Conservation (phyloP, 1,140 invertebrate genomes). For the Panagrolaimus sp. region DNA sequence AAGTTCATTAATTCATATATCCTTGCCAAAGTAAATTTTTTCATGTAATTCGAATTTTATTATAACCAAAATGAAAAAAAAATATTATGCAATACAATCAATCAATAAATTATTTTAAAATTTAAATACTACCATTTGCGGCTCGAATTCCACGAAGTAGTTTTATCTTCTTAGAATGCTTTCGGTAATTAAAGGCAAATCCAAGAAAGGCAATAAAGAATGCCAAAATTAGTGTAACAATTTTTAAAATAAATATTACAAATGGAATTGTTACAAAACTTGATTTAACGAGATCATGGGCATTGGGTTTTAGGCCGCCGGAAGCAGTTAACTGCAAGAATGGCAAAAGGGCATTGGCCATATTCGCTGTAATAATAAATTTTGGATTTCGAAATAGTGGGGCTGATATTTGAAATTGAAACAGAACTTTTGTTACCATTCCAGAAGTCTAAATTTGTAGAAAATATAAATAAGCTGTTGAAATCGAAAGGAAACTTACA, state of each 20-base stretch:
- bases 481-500: too few species aligned
- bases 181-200: too few species aligned
- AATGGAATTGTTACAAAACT: slow-evolving; percentile 11
- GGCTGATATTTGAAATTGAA: slow-evolving; percentile 12
- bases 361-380: neutral
- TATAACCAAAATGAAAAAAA: too few species aligned
- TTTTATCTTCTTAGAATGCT: too few species aligned
- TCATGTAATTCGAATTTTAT: too few species aligned
- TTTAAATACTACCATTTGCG: too few species aligned
- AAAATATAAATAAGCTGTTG: too few species aligned
- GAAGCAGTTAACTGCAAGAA: neutral
- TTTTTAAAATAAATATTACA: slow-evolving; percentile 13
- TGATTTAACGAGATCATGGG: slow-evolving; percentile 6
- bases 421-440: neutral
- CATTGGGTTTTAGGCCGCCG: neutral
- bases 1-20: too few species aligned
- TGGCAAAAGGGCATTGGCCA: slow-evolving; percentile 12
- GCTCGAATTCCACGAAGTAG: too few species aligned
- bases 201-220: neutral
- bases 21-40: too few species aligned
- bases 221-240: neutral
- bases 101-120: too few species aligned
- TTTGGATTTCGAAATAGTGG: slow-evolving; percentile 13
- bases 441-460: neutral
- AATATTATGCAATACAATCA: too few species aligned